These are phyloP conservation scores for Trisateles emortualis DNA, from an alignment of 2,888 invertebrate species.

Conservation along the genomic window DNA sequence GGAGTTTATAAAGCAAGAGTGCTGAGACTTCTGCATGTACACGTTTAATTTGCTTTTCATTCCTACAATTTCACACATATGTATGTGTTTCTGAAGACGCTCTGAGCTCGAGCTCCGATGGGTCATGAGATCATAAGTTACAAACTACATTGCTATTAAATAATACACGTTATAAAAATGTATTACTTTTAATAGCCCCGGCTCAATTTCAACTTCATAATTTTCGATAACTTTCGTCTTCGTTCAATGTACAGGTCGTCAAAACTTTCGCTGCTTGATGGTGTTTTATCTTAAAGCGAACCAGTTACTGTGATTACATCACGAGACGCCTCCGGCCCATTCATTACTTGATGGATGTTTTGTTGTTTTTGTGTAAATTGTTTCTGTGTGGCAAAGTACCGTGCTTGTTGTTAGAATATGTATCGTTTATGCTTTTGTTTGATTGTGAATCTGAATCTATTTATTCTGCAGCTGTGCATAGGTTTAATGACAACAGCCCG, in stretches of 20 bases:
- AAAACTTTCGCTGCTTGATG: constrained; percentile 42
- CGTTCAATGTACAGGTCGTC: constrained; percentile 27
- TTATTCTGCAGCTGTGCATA: too few relatives aligned
- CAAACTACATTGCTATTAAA: not conserved
- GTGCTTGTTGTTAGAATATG: too few relatives aligned
- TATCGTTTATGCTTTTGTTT: too few relatives aligned
- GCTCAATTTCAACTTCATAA: constrained; percentile 15
- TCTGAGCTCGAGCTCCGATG: too few relatives aligned
- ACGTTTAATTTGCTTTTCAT: too few relatives aligned
- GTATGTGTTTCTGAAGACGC: too few relatives aligned
- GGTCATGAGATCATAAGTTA: too few relatives aligned
- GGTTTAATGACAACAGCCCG: too few relatives aligned
- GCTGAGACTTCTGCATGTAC: too few relatives aligned
- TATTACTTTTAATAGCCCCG: constrained; percentile 6
- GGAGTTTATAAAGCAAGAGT: too few relatives aligned
- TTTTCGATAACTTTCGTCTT: constrained; percentile 44
- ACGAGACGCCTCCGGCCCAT: not conserved
- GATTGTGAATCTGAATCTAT: too few relatives aligned
- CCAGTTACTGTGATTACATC: constrained; percentile 27
- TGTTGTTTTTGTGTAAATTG: not conserved
- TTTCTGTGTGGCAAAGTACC: not conserved
- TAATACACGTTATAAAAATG: constrained; percentile 2
- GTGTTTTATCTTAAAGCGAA: constrained; percentile 22
- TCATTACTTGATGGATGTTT: constrained; percentile 7
- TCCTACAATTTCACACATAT: too few relatives aligned